Base-by-base conservation (phyloP, 2,113 vertebrate genomes). In the Xenotilapia flavipinnis region DNA sequence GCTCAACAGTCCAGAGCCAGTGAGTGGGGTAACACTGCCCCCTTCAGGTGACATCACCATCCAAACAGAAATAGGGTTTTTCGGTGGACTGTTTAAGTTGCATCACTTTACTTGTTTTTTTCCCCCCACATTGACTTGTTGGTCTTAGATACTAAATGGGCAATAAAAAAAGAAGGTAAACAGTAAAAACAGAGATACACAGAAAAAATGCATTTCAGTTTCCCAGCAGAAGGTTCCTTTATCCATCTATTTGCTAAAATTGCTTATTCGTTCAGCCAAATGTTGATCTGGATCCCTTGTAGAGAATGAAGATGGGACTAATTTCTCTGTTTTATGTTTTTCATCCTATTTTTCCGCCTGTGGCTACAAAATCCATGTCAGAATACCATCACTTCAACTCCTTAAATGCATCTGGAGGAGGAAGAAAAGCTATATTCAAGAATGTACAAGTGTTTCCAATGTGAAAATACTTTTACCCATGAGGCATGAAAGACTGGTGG, bases 11-110 rank as follows among this genome's bases (percentile, higher is more conserved):
- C 26, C 21, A 28, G 12, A 56, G 5, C 1, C 4, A 54, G n/a
- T 54, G 51, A 2, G 42, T 89, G 90, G 73, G 55, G 11, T 89
- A 90, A 90, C 84, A 93, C 82, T 93, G 88, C 89, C 93, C 93
- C 88, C 94, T 55, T 31, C 65, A 87, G 93, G n/a, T 56, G 38
- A 26, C 5, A 53, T 40, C 12, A 58, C 14, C 15, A 15, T 33
- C 26, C 6, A n/a, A 26, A 31, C 73, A 56, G 8, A 14, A 51
- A 54, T 7, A 6, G 40, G 5, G 31, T 40, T 3, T 68, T 45
- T 11, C 0, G 6, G 9, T 9, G 15, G 23, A 47, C 70, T 2
- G 42, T 77, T 49, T 17, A 14, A 40, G 40, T 75, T 85, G 60
- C 82, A 40, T 89, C 42, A 85, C 31, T 31, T 45, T 26, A 26